Evolutionary conservation across 2,888 invertebrate species (phyloP).

Genomic region (Aleiodes leptofemur): DNA sequence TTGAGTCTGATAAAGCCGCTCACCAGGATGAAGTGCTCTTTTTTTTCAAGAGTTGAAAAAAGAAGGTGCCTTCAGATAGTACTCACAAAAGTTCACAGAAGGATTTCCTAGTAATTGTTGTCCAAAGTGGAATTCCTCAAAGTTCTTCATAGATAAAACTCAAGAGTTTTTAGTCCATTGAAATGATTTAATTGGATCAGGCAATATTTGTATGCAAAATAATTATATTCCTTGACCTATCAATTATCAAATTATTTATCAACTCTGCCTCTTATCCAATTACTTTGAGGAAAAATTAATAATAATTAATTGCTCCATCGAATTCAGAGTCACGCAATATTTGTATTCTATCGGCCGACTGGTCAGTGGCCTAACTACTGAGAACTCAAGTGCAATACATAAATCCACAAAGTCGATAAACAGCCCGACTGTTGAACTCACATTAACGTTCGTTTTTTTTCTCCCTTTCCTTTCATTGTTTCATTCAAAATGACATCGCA

Average conservation of each 20-base stretch:
- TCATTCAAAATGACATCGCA: background rate
- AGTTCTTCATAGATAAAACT: background rate
- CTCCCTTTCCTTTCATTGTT: too few relatives aligned
- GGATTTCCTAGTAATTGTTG: background rate
- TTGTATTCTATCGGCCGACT: too few relatives aligned
- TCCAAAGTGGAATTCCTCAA: background rate
- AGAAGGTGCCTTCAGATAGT: background rate
- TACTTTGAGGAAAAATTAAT: too few relatives aligned
- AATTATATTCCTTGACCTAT: too few relatives aligned
- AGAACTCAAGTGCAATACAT: background rate
- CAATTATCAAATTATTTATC: too few relatives aligned
- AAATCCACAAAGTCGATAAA: slow-evolving; percentile 13
- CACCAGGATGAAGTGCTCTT: slow-evolving; percentile 6
- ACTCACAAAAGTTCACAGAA: background rate
- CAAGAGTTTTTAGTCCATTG: too few relatives aligned
- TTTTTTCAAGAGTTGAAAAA: background rate
- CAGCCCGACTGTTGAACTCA: slow-evolving; percentile 12
- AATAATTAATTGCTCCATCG: too few relatives aligned
- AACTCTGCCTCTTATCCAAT: too few relatives aligned
- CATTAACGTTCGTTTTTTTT: slow-evolving; percentile 7
- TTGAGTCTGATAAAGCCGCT: slow-evolving; percentile 10
- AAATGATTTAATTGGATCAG: too few relatives aligned
- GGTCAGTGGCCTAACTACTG: too few relatives aligned
- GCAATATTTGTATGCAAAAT: too few relatives aligned
- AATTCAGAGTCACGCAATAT: too few relatives aligned